Percentiles rank a stretch among this genome's conserved stretches.
These are phyloP conservation scores for Achlya flavicornis DNA, from an alignment of 2,888 invertebrate species.

Conservation along the genomic window DNA sequence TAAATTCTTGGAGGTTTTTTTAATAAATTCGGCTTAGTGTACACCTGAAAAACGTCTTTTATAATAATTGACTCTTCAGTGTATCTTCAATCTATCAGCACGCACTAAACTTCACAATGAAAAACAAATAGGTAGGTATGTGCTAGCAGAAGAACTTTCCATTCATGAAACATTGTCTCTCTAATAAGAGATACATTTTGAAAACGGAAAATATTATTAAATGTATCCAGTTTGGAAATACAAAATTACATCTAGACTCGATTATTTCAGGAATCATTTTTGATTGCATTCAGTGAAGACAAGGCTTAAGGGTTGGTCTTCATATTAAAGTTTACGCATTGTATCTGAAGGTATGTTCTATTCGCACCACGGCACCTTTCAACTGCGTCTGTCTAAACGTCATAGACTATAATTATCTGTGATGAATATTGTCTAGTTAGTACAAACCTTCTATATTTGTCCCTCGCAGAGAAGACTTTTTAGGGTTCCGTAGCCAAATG, in stretches of 20 bases:
- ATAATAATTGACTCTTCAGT: too few relatives aligned
- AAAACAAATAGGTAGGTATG: not conserved
- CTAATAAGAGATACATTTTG: too few relatives aligned
- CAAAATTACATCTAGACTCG: not conserved
- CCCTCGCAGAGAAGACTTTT: not conserved
- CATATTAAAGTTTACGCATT: conserved; percentile 70
- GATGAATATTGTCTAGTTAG: not conserved
- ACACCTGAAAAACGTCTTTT: too few relatives aligned
- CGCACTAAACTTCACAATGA: too few relatives aligned
- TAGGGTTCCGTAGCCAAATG: too few relatives aligned
- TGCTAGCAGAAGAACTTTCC: too few relatives aligned
- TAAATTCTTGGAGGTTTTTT: too few relatives aligned
- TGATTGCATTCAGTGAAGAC: not conserved
- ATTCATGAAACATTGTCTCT: too few relatives aligned
- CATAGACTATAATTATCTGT: conserved; percentile 30
- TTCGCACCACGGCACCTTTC: conserved; percentile 71
- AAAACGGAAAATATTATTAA: too few relatives aligned
- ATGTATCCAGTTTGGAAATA: not conserved
- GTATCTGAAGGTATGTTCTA: conserved; percentile 71
- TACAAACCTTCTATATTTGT: not conserved
- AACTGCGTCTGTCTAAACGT: conserved; percentile 45
- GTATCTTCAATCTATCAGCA: too few relatives aligned
- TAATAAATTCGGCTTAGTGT: too few relatives aligned
- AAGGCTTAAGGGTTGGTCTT: too few relatives aligned
- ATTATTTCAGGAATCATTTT: not conserved